phyloP scores from a whole-genome alignment of 2,888 invertebrate species.

The Stenchaetothrips biformis region DNA sequence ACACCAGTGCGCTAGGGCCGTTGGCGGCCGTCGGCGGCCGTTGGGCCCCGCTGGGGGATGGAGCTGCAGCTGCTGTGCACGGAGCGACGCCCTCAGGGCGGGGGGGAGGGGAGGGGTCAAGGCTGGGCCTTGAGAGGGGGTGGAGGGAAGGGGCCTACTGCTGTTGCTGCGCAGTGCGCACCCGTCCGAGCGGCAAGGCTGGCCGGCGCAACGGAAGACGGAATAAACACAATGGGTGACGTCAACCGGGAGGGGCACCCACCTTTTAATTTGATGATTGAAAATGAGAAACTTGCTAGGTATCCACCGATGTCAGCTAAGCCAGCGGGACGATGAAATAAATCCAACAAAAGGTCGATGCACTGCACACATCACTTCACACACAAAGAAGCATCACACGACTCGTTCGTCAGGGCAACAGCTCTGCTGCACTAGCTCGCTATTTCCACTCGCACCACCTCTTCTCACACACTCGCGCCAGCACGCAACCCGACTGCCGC shows the following conservation, averaged over 20 bases:
- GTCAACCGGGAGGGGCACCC: not conserved
- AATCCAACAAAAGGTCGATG: not conserved
- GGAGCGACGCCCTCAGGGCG: not conserved
- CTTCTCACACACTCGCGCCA: not conserved
- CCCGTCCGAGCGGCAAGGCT: too few species aligned
- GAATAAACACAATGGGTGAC: not conserved
- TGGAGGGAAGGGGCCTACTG: not conserved
- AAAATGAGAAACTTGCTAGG: not conserved
- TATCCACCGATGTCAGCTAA: slow-evolving; percentile 5
- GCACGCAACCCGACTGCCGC: not conserved
- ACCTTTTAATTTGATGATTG: slow-evolving; percentile 4
- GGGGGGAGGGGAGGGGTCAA: not conserved
- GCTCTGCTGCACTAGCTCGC: not conserved
- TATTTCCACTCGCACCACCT: not conserved
- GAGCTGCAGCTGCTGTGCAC: not conserved
- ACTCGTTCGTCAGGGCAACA: too few species aligned
- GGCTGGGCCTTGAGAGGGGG: not conserved
- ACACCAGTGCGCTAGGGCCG: too few species aligned
- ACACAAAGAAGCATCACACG: not conserved
- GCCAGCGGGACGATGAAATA: not conserved
- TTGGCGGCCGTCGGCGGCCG: too few species aligned
- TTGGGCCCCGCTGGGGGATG: not conserved
- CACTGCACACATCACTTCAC: slow-evolving; percentile 9
- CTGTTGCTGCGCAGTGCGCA: not conserved
- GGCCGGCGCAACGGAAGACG: not conserved